Base-by-base conservation (phyloP, 1,140 invertebrate genomes). In the Carposina sasakii region DNA sequence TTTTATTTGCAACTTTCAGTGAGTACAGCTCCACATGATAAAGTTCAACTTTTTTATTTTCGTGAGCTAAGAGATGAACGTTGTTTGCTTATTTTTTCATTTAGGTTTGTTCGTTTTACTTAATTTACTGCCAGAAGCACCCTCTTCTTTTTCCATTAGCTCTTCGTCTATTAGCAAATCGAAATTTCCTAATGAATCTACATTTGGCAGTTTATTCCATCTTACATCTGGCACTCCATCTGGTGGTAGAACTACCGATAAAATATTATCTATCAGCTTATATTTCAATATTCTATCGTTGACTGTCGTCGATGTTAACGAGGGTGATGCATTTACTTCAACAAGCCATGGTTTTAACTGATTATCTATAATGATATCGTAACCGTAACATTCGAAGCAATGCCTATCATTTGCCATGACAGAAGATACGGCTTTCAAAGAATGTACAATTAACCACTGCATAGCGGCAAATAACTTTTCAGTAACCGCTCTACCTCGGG, bases 201-300 rank as follows among this genome's bases (percentile, higher is more conserved):
- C 87, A 10, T 87, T 87, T 36, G 94, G 94, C 34, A 92, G 89
- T 85, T 97, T 98, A 67, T 95, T 96, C 95, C 95, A 97, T 52
- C 93, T 89, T 0, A 95, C 94, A 83, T 98, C 96, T 23, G 96
- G 96, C 9, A 95, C 87, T 36, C 96, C 95, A 65, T 94, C 94
- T 0, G 94, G 91, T 1, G 96, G 95, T 21, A 98, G 69, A 0
- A 98, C 94, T 34, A 98, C 92, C 20, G 95, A 95, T 36, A 98
- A 85, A 48, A 98, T 96, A 77, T 98, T 98, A 67, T 97, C 95
- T 48, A 99, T 96, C 10, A 99, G 81, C 85, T 97, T 97, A 66
- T 97, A 96, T 71, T 99, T 99, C 51, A 98, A 88, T 63, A 98
- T 97, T 60, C 97, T 88, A 78, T 99, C 97, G 75, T 96, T 98